phyloP scores from a whole-genome alignment of 2,888 invertebrate species.

The Drosophila niveifrons region DNA sequence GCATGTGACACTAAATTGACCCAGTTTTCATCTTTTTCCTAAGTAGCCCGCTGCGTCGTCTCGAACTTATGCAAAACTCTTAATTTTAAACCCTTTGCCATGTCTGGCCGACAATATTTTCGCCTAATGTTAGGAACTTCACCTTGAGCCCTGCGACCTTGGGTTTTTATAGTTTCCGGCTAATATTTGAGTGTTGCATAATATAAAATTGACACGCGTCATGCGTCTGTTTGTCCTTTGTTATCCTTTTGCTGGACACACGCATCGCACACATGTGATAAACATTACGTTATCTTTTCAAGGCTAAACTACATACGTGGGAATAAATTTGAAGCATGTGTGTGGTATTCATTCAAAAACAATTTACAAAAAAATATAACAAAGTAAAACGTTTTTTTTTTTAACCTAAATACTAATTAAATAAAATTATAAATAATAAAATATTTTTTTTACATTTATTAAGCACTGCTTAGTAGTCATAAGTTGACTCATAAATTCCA shows the following conservation, averaged over 20 bases:
- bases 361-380: no score
- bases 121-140: not conserved
- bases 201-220: slow-evolving; percentile 51
- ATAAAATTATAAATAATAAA: not conserved
- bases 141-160: slow-evolving; percentile 33
- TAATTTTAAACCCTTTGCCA: slow-evolving; percentile 39
- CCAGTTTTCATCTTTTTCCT: slow-evolving; percentile 32
- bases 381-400: not conserved
- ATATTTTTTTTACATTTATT: no score
- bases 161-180: slow-evolving; percentile 5
- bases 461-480: not conserved
- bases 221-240: not conserved
- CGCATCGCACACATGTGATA: slow-evolving; percentile 36
- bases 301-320: not conserved
- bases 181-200: slow-evolving; percentile 24
- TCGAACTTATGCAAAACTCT: slow-evolving; percentile 46
- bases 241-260: slow-evolving; percentile 40
- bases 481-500: no score
- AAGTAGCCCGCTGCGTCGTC: slow-evolving; percentile 46
- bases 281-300: slow-evolving; percentile 27
- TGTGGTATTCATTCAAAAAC: not conserved
- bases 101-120: not conserved
- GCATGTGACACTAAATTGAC: slow-evolving; percentile 64
- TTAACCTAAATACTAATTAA: not conserved
- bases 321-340: not conserved